A percentile compares a stretch with the other conserved stretches of the same genome.
Conservation (phyloP, 2,888 invertebrate species). For the Dasysyrphus tricinctus region DNA sequence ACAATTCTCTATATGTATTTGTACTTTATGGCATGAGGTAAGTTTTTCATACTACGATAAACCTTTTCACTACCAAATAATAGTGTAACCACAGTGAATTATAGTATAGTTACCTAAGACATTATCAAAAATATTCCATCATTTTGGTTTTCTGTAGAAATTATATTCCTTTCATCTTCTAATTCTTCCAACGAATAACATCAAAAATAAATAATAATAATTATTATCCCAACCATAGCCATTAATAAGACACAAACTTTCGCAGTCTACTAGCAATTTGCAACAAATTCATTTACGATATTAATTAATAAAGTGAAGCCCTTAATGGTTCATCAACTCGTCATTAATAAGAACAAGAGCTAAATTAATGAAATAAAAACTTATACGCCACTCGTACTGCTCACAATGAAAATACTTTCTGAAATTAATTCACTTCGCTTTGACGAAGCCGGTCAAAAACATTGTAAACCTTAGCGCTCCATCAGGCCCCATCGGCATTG, state of each 20-base stretch:
- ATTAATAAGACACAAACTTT: slow-evolving; percentile 18
- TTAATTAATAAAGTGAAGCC: slow-evolving; percentile 60
- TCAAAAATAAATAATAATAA: not conserved
- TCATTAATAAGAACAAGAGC: slow-evolving; percentile 26
- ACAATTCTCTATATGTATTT: no score
- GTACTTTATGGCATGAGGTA: no score
- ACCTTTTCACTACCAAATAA: no score
- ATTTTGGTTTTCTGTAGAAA: not conserved
- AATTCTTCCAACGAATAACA: not conserved
- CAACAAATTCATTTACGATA: slow-evolving; percentile 47
- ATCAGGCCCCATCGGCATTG: not conserved
- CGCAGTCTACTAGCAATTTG: slow-evolving; percentile 2
- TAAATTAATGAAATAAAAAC: slow-evolving; percentile 22
- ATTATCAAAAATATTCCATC: not conserved
- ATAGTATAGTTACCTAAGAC: no score
- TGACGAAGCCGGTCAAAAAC: slow-evolving; percentile 29
- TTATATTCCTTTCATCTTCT: not conserved
- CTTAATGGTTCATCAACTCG: slow-evolving; percentile 25
- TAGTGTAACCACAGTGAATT: no score
- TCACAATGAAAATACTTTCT: slow-evolving; percentile 43
- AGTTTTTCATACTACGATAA: no score
- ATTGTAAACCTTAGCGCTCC: slow-evolving; percentile 13
- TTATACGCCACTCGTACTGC: not conserved
- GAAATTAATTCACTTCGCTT: slow-evolving; percentile 55
- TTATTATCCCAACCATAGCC: not conserved